These are phyloP conservation scores for Bubo blakistoni DNA, from an alignment of 2,113 vertebrate species.

Conservation along the genomic window DNA sequence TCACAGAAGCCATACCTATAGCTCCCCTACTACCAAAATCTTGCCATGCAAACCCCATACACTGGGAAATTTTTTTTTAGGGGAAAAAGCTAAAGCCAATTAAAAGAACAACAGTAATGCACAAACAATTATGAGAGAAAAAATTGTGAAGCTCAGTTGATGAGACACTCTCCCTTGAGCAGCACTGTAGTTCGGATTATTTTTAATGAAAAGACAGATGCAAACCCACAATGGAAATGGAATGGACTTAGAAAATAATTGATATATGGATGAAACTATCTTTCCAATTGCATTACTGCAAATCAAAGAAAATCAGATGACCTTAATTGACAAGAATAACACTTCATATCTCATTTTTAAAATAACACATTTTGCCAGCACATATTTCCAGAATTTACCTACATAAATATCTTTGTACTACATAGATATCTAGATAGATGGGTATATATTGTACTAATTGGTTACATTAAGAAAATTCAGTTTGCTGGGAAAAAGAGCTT, in stretches of 20 bases:
- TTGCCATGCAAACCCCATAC: no score
- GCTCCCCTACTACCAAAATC: no score
- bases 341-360: not conserved
- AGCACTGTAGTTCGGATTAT: not conserved
- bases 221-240: not conserved
- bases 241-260: not conserved
- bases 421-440: not conserved
- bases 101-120: not conserved
- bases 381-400: not conserved
- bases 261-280: not conserved
- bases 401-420: not conserved
- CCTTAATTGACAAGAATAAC: not conserved
- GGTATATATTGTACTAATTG: not conserved
- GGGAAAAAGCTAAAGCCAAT: not conserved
- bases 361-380: not conserved
- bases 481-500: not conserved
- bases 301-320: not conserved
- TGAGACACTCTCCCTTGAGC: not conserved
- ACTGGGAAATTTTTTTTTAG: not conserved
- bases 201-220: not conserved
- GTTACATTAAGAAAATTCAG: not conserved
- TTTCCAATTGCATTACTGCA: not conserved
- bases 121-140: not conserved
- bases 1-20: no score
- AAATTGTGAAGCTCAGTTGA: not conserved